A percentile compares a stretch with the other conserved stretches of the same genome.
phyloP scores from a whole-genome alignment of 1,140 invertebrate genomes.

The Penaeus japonicus region DNA sequence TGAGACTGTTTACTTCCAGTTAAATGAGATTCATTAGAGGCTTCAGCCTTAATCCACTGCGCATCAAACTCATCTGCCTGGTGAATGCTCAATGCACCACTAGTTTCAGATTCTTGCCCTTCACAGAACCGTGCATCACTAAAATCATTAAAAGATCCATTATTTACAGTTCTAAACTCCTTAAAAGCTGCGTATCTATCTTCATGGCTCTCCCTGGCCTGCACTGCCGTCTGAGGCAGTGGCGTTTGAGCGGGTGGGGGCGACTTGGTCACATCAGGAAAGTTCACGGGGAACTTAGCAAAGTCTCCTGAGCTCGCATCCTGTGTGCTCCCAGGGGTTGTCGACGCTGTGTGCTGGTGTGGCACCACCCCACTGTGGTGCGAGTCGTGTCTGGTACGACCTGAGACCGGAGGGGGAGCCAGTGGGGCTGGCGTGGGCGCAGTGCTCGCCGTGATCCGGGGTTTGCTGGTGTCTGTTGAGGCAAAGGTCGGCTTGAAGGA shows the following conservation, averaged over 20 bases:
- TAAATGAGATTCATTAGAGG: neutral
- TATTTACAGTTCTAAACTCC: conserved; percentile 49
- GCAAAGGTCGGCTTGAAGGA: conserved; percentile 56
- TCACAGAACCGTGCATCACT: conserved; percentile 42
- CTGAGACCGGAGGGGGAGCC: conserved; percentile 55
- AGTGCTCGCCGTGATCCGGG: conserved; percentile 46
- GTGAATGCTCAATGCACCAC: conserved; percentile 37
- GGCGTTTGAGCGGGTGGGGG: conserved; percentile 52
- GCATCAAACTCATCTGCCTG: conserved; percentile 60
- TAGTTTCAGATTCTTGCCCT: conserved; percentile 33
- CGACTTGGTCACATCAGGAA: conserved; percentile 45
- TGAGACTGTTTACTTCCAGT: conserved; percentile 30
- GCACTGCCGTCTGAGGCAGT: conserved; percentile 14
- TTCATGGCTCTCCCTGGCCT: conserved; percentile 35
- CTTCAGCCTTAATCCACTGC: conserved; percentile 69
- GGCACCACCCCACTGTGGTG: conserved; percentile 32
- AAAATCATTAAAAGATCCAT: conserved; percentile 54
- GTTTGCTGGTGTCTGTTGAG: conserved; percentile 35
- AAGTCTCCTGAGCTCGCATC: conserved; percentile 40
- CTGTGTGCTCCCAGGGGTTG: conserved; percentile 14
- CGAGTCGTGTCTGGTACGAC: conserved; percentile 59
- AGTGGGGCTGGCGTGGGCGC: conserved; percentile 58
- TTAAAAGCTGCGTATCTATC: conserved; percentile 59
- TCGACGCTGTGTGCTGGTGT: conserved; percentile 1
- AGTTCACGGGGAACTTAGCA: conserved; percentile 57